These are phyloP conservation scores for Poeciliopsis gracilis DNA, from an alignment of 2,797 vertebrate genomes.

Conservation along the genomic window DNA sequence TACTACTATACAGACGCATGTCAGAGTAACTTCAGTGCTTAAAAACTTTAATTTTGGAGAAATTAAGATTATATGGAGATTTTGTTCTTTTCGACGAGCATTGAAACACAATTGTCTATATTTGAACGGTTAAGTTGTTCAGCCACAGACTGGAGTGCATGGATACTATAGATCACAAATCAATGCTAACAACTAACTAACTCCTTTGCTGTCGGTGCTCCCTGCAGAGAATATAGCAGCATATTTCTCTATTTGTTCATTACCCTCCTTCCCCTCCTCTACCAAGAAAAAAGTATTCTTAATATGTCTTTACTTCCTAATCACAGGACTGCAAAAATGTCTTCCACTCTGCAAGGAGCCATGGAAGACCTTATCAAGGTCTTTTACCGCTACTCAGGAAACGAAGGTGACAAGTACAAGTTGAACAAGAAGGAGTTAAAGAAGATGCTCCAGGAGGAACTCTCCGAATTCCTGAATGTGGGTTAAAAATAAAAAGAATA, in stretches of 20 bases:
- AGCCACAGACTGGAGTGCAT: background rate
- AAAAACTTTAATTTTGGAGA: background rate
- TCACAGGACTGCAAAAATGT: constrained; percentile 71
- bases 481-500: constrained; percentile 43
- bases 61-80: background rate
- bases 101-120: background rate
- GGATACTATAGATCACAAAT: background rate
- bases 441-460: constrained; percentile 85
- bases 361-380: constrained; percentile 88
- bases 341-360: constrained; percentile 80
- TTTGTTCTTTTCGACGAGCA: background rate
- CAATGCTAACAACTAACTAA: background rate
- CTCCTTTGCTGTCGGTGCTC: background rate
- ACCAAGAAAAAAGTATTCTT: too few relatives aligned
- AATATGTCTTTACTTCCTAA: background rate
- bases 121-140: background rate
- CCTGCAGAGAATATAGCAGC: background rate
- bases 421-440: constrained; percentile 90
- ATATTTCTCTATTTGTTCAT: background rate
- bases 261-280: too few relatives aligned
- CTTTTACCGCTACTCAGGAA: constrained; percentile 89
- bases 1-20: background rate
- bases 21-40: background rate
- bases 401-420: constrained; percentile 92
- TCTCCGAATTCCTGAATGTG: constrained; percentile 84